Evolutionary conservation across 2,113 vertebrate genomes (phyloP).

Genomic region (Aspidoscelis tigris): DNA sequence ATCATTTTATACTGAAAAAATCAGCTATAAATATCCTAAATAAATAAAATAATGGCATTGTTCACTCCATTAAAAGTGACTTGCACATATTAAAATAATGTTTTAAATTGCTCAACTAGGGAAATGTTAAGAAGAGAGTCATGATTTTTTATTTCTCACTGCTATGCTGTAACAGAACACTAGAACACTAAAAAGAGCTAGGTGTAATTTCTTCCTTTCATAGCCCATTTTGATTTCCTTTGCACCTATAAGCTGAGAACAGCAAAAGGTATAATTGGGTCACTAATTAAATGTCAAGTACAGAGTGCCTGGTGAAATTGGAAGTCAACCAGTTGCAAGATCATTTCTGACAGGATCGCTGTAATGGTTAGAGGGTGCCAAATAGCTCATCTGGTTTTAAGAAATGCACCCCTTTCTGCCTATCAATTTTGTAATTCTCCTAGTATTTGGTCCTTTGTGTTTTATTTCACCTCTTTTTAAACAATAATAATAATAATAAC

Average conservation of each 20-base stretch:
- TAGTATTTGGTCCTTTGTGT: slow-evolving; percentile 5
- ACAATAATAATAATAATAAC: too few relatives aligned
- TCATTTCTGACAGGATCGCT: slow-evolving; percentile 34
- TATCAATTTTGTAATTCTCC: background rate
- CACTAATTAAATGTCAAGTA: slow-evolving; percentile 88
- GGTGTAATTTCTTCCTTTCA: slow-evolving; percentile 67
- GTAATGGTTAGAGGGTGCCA: slow-evolving; percentile 32
- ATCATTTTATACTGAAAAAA: background rate
- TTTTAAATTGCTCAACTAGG: slow-evolving; percentile 34
- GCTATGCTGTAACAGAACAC: background rate
- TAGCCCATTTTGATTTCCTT: slow-evolving; percentile 64
- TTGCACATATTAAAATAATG: slow-evolving; percentile 38
- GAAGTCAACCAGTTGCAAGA: slow-evolving; percentile 76
- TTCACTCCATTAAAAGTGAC: slow-evolving; percentile 1
- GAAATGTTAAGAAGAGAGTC: slow-evolving; percentile 29
- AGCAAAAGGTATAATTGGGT: slow-evolving; percentile 81
- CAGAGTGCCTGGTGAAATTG: slow-evolving; percentile 71
- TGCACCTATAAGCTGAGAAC: slow-evolving; percentile 73
- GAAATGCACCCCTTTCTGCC: background rate
- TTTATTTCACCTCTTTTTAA: background rate
- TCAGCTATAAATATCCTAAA: background rate
- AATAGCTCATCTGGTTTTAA: slow-evolving; percentile 10
- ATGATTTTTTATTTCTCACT: slow-evolving; percentile 29
- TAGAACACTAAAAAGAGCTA: slow-evolving; percentile 33
- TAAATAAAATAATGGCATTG: background rate